A percentile compares a stretch with the other conserved stretches of the same genome.
Evolutionary conservation across 2,888 invertebrate genomes (phyloP).

Genomic region (Biston stratarius): DNA sequence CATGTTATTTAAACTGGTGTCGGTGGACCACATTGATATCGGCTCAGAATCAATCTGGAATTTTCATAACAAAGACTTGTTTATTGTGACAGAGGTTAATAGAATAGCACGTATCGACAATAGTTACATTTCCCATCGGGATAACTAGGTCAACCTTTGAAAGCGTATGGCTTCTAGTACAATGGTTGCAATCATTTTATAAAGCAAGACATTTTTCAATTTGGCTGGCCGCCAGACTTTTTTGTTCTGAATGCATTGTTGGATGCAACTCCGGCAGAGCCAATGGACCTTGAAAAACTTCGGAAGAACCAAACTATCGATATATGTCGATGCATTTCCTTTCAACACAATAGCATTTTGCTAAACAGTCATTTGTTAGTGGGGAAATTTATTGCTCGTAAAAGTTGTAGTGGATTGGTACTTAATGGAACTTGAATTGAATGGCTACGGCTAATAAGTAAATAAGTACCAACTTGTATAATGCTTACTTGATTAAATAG

Average conservation of each 20-base stretch:
- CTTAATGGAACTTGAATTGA: conserved; percentile 15
- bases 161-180: conserved; percentile 64
- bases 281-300: conserved; percentile 21
- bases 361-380: conserved; percentile 24
- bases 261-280: conserved; percentile 33
- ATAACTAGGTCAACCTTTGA: conserved; percentile 75
- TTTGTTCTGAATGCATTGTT: conserved; percentile 66
- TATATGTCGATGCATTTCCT: conserved; percentile 33
- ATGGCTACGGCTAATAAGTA: not conserved
- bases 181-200: conserved; percentile 67
- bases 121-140: conserved; percentile 59
- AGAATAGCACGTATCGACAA: conserved; percentile 57
- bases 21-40: conserved; percentile 46
- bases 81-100: conserved; percentile 64
- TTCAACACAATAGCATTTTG: conserved; percentile 9
- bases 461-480: not conserved
- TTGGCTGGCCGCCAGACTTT: conserved; percentile 71
- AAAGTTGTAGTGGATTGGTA: conserved; percentile 21
- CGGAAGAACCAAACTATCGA: conserved; percentile 13
- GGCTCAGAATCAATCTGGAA: conserved; percentile 59
- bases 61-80: conserved; percentile 57
- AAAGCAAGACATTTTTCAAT: conserved; percentile 75
- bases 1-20: conserved; percentile 47
- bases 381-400: conserved; percentile 32
- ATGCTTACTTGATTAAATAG: conserved; percentile 65